phyloP scores from a whole-genome alignment of 2,888 invertebrate genomes.

The Acleris cristana region DNA sequence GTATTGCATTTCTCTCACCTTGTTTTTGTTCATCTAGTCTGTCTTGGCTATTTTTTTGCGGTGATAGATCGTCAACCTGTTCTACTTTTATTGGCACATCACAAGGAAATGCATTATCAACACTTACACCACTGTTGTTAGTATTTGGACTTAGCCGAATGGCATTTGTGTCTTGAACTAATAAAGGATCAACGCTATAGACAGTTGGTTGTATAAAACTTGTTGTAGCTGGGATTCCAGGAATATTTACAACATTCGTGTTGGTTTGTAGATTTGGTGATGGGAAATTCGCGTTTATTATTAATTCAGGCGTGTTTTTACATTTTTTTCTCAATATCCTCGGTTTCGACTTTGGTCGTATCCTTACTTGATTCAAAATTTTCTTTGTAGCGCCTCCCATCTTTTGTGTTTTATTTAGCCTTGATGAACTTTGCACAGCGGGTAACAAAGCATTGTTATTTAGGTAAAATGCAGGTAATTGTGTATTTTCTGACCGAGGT shows the following conservation, averaged over 20 bases:
- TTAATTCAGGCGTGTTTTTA: neutral
- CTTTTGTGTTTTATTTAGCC: no score
- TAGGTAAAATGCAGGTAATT: no score
- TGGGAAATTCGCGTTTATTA: neutral
- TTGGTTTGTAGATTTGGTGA: neutral
- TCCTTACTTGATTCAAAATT: neutral
- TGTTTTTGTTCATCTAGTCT: neutral
- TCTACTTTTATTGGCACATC: neutral
- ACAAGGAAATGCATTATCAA: neutral
- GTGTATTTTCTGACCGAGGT: neutral
- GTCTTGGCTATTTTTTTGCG: neutral
- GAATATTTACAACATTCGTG: neutral
- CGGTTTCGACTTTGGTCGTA: neutral
- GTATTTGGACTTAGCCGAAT: neutral
- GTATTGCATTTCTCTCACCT: neutral
- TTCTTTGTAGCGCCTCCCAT: no score
- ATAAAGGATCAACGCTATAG: no score
- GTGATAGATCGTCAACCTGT: neutral
- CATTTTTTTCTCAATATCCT: neutral
- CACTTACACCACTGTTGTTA: neutral
- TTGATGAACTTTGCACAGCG: no score
- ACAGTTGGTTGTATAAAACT: neutral
- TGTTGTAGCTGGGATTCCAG: neutral
- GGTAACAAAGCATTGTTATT: no score
- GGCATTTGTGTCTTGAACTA: no score